Conservation (phyloP, 2,797 vertebrate species). For the Rhinophrynus dorsalis region DNA sequence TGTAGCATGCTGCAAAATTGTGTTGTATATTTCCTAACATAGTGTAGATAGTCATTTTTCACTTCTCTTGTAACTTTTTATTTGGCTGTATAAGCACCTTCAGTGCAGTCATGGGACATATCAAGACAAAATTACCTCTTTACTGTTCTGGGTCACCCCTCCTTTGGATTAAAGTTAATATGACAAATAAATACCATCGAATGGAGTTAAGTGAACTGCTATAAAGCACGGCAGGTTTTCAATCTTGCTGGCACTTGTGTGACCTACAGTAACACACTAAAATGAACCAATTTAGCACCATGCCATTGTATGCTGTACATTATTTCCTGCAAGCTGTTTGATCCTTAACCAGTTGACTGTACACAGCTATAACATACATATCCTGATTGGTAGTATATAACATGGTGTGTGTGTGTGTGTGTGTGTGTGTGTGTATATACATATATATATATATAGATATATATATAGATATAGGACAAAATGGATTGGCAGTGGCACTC, state of each 20-base stretch:
- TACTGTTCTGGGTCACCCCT: constrained; percentile 42
- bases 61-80: constrained; percentile 7
- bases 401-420: too few relatives aligned
- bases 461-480: too few relatives aligned
- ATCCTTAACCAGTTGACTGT: neutral
- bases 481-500: too few relatives aligned
- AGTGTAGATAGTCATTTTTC: too few relatives aligned
- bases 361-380: too few relatives aligned
- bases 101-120: constrained; percentile 33
- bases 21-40: too few relatives aligned
- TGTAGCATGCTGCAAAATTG: too few relatives aligned
- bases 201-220: constrained; percentile 44
- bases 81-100: constrained; percentile 15
- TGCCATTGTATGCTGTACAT: constrained; percentile 27
- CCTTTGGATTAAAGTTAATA: constrained; percentile 28
- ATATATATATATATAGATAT: too few relatives aligned
- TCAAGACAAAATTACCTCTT: constrained; percentile 41
- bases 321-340: constrained; percentile 21
- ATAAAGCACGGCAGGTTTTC: constrained; percentile 36
- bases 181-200: constrained; percentile 42
- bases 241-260: constrained; percentile 34
- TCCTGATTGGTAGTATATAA: too few relatives aligned
- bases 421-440: too few relatives aligned
- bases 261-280: constrained; percentile 32
- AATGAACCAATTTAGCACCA: constrained; percentile 41